A percentile compares a stretch with the other conserved stretches of the same genome.
These are phyloP conservation scores for Pteromalus puparum DNA, from an alignment of 1,140 invertebrate genomes.

Conservation along the genomic window DNA sequence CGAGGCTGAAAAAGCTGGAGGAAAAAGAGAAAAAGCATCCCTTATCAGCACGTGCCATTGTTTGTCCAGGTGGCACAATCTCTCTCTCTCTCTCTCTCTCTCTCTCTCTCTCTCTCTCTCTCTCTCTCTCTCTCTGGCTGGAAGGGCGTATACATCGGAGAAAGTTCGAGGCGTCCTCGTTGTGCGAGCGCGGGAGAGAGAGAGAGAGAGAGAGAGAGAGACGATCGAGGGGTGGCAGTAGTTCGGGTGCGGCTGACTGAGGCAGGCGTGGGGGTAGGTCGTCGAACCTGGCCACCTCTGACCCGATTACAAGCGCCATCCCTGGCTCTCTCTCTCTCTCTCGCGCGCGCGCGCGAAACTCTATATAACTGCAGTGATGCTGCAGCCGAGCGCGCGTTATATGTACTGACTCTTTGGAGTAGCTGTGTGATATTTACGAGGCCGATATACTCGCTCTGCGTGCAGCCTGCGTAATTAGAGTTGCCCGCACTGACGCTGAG, in stretches of 20 bases:
- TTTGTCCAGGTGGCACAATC: not conserved
- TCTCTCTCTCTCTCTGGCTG: too few relatives aligned
- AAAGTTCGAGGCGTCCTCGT: conserved; percentile 2
- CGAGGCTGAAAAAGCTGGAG: not conserved
- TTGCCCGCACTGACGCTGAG: not conserved
- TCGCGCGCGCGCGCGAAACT: not conserved
- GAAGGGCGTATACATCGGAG: not conserved
- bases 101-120: too few relatives aligned
- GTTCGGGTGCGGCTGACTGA: conserved; percentile 3
- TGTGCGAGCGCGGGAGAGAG: too few relatives aligned
- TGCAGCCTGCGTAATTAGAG: not conserved
- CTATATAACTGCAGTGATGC: not conserved
- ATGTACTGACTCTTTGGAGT: not conserved
- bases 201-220: not conserved
- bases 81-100: not conserved
- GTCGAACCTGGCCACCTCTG: conserved; percentile 60
- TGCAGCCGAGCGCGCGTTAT: not conserved
- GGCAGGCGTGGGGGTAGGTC: conserved; percentile 53
- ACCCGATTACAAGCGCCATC: conserved; percentile 62
- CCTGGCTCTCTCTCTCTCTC: conserved; percentile 38
- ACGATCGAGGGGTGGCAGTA: not conserved
- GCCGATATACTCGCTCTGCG: not conserved
- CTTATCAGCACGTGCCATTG: not conserved
- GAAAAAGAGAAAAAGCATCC: not conserved
- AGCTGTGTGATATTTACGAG: not conserved